phyloP scores from a whole-genome alignment of 2,888 invertebrate genomes.

The Hydropsyche betteni region DNA sequence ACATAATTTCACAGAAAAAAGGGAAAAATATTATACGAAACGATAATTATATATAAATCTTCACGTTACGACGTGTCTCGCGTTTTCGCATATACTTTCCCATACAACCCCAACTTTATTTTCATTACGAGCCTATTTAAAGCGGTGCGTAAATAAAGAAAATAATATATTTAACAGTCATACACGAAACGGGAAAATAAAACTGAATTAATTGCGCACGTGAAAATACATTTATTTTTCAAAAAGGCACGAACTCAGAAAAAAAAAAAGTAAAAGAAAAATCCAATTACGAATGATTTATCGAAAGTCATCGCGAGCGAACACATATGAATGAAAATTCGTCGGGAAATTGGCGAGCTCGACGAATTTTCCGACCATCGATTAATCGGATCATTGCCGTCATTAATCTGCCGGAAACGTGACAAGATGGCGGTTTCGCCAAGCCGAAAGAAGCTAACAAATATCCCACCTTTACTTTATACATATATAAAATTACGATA shows the following conservation, averaged over 20 bases:
- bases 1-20: neutral
- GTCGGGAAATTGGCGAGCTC: slow-evolving; percentile 12
- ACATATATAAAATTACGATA: no score
- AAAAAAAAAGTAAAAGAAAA: no score
- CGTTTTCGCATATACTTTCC: slow-evolving; percentile 12
- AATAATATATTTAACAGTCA: neutral
- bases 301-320: neutral
- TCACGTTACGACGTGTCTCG: neutral
- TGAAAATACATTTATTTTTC: no score
- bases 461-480: no score
- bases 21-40: neutral
- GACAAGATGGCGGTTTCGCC: slow-evolving; percentile 37
- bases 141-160: slow-evolving; percentile 2
- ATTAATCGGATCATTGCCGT: slow-evolving; percentile 37
- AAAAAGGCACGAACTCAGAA: no score
- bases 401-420: slow-evolving; percentile 36
- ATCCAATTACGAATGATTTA: no score
- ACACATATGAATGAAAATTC: neutral
- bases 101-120: neutral
- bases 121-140: slow-evolving; percentile 26
- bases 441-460: no score
- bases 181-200: no score
- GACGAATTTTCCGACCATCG: slow-evolving; percentile 31
- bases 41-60: slow-evolving; percentile 28
- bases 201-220: no score